phyloP scores from a whole-genome alignment of 35 echinoderm and acorn worm genomes.

The Patiria miniata region DNA sequence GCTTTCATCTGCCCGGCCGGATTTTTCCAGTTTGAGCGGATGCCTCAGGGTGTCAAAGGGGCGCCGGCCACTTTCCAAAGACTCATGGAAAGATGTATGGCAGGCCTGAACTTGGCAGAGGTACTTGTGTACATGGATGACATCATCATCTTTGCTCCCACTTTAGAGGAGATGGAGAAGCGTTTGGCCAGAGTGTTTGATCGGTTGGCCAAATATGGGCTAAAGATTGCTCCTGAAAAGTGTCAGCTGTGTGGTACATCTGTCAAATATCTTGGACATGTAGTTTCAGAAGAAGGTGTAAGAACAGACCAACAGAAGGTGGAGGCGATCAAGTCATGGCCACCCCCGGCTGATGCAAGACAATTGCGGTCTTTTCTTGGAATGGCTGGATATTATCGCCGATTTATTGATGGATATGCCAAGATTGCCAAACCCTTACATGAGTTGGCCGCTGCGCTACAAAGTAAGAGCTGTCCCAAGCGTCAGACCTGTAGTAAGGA shows the following conservation, averaged over 20 bases:
- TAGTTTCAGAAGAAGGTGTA: slow-evolving; percentile 56
- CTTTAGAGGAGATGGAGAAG: slow-evolving; percentile 63
- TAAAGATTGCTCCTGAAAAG: slow-evolving; percentile 69
- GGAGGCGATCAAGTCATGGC: slow-evolving; percentile 36
- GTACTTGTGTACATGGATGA: slow-evolving; percentile 77
- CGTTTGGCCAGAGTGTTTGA: slow-evolving; percentile 47
- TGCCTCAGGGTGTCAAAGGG: slow-evolving; percentile 68
- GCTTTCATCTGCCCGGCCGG: too few species aligned
- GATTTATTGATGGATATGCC: slow-evolving; percentile 64
- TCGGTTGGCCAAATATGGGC: slow-evolving; percentile 52
- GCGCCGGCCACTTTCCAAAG: slow-evolving; percentile 73
- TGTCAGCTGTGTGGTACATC: slow-evolving; percentile 42
- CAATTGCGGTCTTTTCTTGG: slow-evolving; percentile 66
- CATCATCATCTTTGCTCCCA: slow-evolving; percentile 48
- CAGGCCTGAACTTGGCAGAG: slow-evolving; percentile 53
- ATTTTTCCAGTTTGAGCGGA: too few species aligned
- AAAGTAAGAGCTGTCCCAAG: background rate
- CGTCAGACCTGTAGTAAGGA: background rate
- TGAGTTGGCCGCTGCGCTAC: slow-evolving; percentile 32
- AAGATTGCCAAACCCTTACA: slow-evolving; percentile 69
- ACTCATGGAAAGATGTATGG: slow-evolving; percentile 72
- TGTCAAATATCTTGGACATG: slow-evolving; percentile 73
- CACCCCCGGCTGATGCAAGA: slow-evolving; percentile 47
- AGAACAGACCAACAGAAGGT: slow-evolving; percentile 62
- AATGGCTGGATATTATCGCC: slow-evolving; percentile 65